Conservation (phyloP, 2,113 vertebrate genomes). For the Bubalus kerabau region DNA sequence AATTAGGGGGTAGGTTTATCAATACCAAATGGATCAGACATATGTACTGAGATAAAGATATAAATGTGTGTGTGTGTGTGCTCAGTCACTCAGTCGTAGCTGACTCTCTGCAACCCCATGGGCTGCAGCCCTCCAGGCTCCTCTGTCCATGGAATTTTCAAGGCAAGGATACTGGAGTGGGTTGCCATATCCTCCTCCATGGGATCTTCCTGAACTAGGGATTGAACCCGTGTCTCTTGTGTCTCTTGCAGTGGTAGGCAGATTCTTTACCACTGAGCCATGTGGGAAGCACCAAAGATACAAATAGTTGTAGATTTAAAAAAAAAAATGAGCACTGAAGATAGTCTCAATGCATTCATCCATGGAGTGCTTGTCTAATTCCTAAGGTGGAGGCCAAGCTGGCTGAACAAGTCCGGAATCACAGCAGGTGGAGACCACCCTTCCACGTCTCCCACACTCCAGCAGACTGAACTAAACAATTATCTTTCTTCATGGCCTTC, state of each 20-base stretch:
- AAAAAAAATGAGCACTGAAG: background rate
- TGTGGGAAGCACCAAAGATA: background rate
- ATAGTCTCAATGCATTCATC: background rate
- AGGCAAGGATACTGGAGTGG: background rate
- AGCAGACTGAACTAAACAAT: background rate
- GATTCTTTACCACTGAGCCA: background rate
- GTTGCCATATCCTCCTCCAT: background rate
- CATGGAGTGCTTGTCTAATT: background rate
- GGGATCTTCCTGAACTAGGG: background rate
- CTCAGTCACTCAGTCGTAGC: background rate
- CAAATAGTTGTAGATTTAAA: background rate
- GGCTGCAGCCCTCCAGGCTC: background rate
- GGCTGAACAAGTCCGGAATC: background rate
- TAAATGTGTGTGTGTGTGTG: background rate
- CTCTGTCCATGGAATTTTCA: background rate
- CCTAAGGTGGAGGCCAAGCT: background rate
- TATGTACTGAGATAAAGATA: background rate
- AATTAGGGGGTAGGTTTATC: background rate
- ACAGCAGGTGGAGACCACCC: background rate
- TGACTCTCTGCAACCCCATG: background rate
- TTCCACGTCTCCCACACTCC: background rate
- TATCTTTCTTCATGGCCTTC: background rate
- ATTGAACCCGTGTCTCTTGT: rapidly evolving
- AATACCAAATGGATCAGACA: background rate
- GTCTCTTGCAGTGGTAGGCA: background rate